Conservation (phyloP, 2,888 invertebrate genomes). For the Meandrusa payeni region DNA sequence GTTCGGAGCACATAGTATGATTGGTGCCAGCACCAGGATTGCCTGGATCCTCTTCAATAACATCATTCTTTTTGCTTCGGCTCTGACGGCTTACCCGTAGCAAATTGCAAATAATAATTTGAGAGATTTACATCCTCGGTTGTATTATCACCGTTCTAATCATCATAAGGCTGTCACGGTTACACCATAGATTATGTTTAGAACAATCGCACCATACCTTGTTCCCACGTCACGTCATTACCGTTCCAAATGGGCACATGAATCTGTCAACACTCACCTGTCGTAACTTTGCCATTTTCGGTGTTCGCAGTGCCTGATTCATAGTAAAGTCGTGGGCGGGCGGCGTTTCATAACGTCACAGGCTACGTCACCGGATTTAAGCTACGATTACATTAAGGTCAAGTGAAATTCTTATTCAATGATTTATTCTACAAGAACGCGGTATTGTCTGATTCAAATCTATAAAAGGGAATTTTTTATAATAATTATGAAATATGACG, state of each 20-base stretch:
- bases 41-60: too few species aligned
- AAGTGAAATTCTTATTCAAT: slow-evolving; percentile 31
- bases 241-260: slow-evolving; percentile 22
- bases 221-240: slow-evolving; percentile 23
- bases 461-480: slow-evolving; percentile 10
- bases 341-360: slow-evolving; percentile 37
- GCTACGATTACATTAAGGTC: slow-evolving; percentile 27
- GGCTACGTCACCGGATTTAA: slow-evolving; percentile 31
- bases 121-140: too few species aligned
- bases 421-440: too few species aligned
- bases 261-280: slow-evolving; percentile 31
- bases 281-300: slow-evolving; percentile 36
- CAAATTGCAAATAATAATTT: too few species aligned
- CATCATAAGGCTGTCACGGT: too few species aligned
- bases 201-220: slow-evolving; percentile 14
- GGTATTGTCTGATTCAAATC: too few species aligned
- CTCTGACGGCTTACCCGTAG: too few species aligned
- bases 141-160: too few species aligned
- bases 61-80: too few species aligned
- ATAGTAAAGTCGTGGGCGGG: slow-evolving; percentile 36
- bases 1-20: too few species aligned
- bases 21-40: too few species aligned
- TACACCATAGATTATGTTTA: slow-evolving; percentile 18
- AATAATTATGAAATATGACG: slow-evolving; percentile 2
- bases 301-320: slow-evolving; percentile 35